Evolutionary conservation across 1,140 invertebrate species (phyloP), one percentile per base, ranked within the genome.

Genomic region (Thereuonema tuberculata): DNA sequence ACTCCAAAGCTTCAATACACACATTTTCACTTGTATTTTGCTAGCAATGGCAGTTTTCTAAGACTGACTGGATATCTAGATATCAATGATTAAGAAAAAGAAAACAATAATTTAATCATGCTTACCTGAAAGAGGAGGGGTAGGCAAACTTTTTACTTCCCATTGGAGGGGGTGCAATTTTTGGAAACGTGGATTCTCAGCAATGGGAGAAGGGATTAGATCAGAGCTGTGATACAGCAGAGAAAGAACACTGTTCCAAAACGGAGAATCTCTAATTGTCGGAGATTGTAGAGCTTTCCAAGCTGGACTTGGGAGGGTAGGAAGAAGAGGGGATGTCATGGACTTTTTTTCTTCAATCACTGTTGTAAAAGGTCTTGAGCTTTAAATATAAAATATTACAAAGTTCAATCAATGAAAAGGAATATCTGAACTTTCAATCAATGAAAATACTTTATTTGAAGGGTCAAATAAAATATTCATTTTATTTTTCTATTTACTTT

Each of bases 121-220:
- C 48, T 21, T 50, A 55, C 53, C 27, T 55, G 53, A 12, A 5
- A 55, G 28, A 26, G 53, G 9, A 5, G 53, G 25, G 27, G 27
- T 25, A 9, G 53, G 53, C 3, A 55, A 21, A 55, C 53, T 55
- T 21, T 55, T 55, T 3, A 17, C 28, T 29, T 55, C 53, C 53
- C 53, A 55, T 55, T 27, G 53, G 5, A 29, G 3, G 5, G 53
- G 24, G 23, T 50, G 21, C 9, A 50, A 24, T 20, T 20, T 17
- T 29, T 55, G 53, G 5, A n/a, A 9, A 17, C 53, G 53, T 26
- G 28, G 17, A 55, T 55, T 26, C 23, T 55, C 53, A n/a, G 25
- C 28, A 17, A 55, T 28, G 14, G 24, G 26, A 5, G 17, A 17
- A 14, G 21, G 21, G 5, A n/a, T 27, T 26, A 55, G 21, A 55